A percentile compares a stretch with the other conserved stretches of the same genome.
phyloP scores from a whole-genome alignment of 2,113 vertebrate genomes.

The Tretioscincus oriximinensis region DNA sequence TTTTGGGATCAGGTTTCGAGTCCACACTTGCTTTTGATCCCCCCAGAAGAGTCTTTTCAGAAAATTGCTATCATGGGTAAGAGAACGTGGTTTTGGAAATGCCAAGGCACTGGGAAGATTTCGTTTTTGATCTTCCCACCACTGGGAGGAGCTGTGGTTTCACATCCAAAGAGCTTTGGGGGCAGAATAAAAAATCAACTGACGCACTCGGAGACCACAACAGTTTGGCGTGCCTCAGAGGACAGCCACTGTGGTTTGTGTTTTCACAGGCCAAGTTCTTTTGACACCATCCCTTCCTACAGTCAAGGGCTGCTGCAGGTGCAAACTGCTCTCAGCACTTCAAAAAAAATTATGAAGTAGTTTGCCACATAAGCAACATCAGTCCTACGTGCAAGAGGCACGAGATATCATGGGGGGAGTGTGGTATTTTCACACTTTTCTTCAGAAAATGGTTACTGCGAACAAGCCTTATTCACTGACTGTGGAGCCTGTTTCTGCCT shows the following conservation, averaged over 20 bases:
- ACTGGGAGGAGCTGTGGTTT: conserved; percentile 45
- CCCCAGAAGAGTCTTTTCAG: neutral
- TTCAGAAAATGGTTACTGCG: too few species aligned
- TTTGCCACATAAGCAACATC: too few species aligned
- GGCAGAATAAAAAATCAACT: conserved; percentile 7
- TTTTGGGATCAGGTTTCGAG: neutral
- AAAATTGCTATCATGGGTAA: neutral
- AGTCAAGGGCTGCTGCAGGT: too few species aligned
- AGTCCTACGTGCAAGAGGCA: too few species aligned
- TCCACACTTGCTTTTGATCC: neutral
- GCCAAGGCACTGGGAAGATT: neutral
- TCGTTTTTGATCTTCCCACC: conserved; percentile 14
- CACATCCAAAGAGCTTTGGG: conserved; percentile 35
- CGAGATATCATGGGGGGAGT: too few species aligned
- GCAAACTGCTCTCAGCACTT: too few species aligned
- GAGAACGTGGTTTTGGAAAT: conserved; percentile 18
- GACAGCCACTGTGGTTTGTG: conserved; percentile 9
- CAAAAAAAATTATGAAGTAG: too few species aligned
- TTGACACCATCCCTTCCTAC: neutral
- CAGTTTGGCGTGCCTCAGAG: neutral
- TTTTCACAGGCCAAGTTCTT: conserved; percentile 3
- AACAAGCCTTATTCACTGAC: too few species aligned
- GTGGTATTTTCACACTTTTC: too few species aligned
- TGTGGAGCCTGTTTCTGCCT: too few species aligned
- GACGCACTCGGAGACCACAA: conserved; percentile 47